Conservation (phyloP, 2,888 invertebrate genomes). For the Drosophila siamana region DNA sequence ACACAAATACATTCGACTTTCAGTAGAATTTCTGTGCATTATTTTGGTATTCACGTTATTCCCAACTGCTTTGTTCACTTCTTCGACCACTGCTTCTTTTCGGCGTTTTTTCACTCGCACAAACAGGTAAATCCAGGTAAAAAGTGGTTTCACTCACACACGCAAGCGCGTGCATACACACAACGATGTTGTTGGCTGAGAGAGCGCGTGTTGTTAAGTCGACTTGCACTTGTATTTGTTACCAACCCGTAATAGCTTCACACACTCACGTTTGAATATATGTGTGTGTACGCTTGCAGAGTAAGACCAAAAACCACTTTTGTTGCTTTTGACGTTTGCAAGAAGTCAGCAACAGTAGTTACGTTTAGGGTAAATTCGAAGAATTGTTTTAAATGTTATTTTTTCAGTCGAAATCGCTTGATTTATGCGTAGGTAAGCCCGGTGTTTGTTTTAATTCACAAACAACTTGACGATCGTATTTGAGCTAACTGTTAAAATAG, state of each 20-base stretch:
- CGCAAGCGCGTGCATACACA: slow-evolving; percentile 52
- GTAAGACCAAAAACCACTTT: slow-evolving; percentile 47
- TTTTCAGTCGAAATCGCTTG: slow-evolving; percentile 1
- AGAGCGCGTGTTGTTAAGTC: slow-evolving; percentile 37
- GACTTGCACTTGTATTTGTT: slow-evolving; percentile 59
- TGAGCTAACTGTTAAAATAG: slow-evolving; percentile 41
- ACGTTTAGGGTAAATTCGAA: slow-evolving; percentile 18
- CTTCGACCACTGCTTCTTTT: slow-evolving; percentile 37
- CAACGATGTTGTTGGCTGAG: slow-evolving; percentile 26
- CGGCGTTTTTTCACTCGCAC: slow-evolving; percentile 56
- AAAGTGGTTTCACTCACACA: slow-evolving; percentile 79
- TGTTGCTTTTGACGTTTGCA: slow-evolving; percentile 50
- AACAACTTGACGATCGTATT: slow-evolving; percentile 43
- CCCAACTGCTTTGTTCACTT: slow-evolving; percentile 48
- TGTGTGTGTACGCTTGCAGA: slow-evolving; percentile 14
- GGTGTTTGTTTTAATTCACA: slow-evolving; percentile 40
- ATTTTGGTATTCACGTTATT: slow-evolving; percentile 43
- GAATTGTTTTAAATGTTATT: slow-evolving; percentile 19
- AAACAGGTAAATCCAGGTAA: slow-evolving; percentile 84
- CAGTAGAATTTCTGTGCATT: slow-evolving; percentile 11
- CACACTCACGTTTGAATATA: not conserved
- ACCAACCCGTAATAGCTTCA: slow-evolving; percentile 43
- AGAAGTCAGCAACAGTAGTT: slow-evolving; percentile 17
- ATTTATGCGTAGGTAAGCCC: not conserved
- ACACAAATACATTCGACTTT: slow-evolving; percentile 20